Evolutionary conservation across 2,797 vertebrate species (phyloP).

Genomic region (Enteromius fasciolatus): DNA sequence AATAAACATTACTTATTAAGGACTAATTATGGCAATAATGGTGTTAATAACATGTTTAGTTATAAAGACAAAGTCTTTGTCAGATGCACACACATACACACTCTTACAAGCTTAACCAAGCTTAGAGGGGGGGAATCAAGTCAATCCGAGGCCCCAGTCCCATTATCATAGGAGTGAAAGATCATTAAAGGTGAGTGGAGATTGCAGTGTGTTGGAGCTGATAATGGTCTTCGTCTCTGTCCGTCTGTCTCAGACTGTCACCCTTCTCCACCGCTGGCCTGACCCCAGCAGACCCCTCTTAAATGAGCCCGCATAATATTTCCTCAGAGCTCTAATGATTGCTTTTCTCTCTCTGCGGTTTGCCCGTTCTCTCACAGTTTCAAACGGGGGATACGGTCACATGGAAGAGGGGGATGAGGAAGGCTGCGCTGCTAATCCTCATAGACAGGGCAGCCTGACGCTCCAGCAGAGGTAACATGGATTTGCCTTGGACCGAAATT

Average conservation of each 20-base stretch:
- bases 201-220: conserved; percentile 48
- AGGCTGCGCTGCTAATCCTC: conserved; percentile 74
- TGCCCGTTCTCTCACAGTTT: conserved; percentile 61
- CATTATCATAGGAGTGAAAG: conserved; percentile 51
- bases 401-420: conserved; percentile 76
- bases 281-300: conserved; percentile 51
- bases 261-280: conserved; percentile 38
- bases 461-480: conserved; percentile 55
- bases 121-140: conserved; percentile 27
- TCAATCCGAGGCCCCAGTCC: conserved; percentile 11
- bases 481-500: not conserved
- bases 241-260: conserved; percentile 45
- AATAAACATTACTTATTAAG: no score
- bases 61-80: not conserved
- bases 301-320: conserved; percentile 60
- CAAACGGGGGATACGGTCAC: conserved; percentile 71
- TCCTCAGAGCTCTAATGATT: conserved; percentile 53
- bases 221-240: conserved; percentile 53
- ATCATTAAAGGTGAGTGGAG: conserved; percentile 55
- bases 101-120: conserved; percentile 36
- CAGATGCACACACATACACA: not conserved
- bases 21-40: not conserved
- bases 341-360: conserved; percentile 38
- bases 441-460: conserved; percentile 72
- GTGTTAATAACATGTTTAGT: not conserved